Evolutionary conservation across 2,888 invertebrate species (phyloP), one percentile per base, ranked within the genome.

Genomic region (Sericinus montela): DNA sequence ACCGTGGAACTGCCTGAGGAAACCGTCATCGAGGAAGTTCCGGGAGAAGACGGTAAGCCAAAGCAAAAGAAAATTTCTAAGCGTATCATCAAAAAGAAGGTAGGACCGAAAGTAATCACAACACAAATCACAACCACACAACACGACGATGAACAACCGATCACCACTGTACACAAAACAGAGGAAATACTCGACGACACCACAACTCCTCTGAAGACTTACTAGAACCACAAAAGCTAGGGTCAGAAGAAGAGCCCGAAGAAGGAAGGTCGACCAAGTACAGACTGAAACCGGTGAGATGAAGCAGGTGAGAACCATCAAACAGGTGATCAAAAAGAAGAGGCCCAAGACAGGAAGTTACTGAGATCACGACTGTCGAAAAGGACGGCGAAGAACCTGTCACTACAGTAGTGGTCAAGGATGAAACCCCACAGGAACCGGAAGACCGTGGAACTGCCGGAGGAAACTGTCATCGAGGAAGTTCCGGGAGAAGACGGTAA

Each of bases 401-500:
- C 10, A 58, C 60, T 0, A 58, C 51, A 0, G 55, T 62, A 1
- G 43, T 39, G 0, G 59, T 67, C 19, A 19, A n/a, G 19, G 43
- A 69, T 70, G 49, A 71, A 14, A 25, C 11, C 25, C 37, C 40
- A 0, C 23, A 23, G 11, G 39, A 28, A 9, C 45, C 41, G 0
- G 16, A 23, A 15, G 64, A 59, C 80, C 1, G 67, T 87, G 49
- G 67, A 79, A 30, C 15, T 51, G 57, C 54, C 75, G 0, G 56
- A 64, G 48, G 59, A 75, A 19, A 56, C 57, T 29, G 65, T 49
- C 0, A 19, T 58, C 0, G 54, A 65, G 43, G 54, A 62, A 44
- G 28, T 48, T 13, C 2, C 42, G 1, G 55, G 60, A 0, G 59
- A 69, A 9, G 63, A 76, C 52, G 61, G 73, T 58, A 70, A 67